Percentiles rank a stretch among this genome's conserved stretches.
Conservation (phyloP, 2,797 vertebrate genomes). For the Saguinus oedipus region DNA sequence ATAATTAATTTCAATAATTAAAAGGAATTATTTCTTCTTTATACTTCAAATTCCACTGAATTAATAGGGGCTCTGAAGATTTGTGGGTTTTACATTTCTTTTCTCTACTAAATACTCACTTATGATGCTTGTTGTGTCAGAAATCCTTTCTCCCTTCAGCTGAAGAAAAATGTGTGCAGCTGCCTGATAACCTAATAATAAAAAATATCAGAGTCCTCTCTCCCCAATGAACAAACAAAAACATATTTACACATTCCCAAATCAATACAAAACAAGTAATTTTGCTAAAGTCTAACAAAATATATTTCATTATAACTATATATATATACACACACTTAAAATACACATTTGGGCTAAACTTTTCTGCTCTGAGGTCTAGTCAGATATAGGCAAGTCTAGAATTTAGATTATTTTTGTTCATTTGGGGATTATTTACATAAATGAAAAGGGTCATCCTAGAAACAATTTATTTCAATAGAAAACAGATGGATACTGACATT, state of each 20-base stretch:
- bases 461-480: not conserved
- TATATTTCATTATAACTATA: not conserved
- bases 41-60: not conserved
- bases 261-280: not conserved
- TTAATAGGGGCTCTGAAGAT: not conserved
- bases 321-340: not conserved
- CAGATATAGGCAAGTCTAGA: not conserved
- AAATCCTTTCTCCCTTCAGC: not conserved
- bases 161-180: not conserved
- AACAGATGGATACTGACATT: not conserved
- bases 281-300: not conserved
- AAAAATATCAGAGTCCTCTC: not conserved
- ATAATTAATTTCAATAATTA: constrained; percentile 31
- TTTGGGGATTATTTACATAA: not conserved
- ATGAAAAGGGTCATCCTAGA: not conserved
- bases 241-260: not conserved
- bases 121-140: not conserved
- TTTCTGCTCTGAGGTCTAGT: not conserved
- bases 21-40: not conserved
- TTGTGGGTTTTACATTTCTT: not conserved
- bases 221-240: not conserved
- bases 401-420: not conserved
- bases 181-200: not conserved
- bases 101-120: not conserved
- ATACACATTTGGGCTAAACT: not conserved